A percentile compares a stretch with the other conserved stretches of the same genome.
These are phyloP conservation scores for Sterna hirundo DNA, from an alignment of 2,113 vertebrate genomes.

Conservation along the genomic window DNA sequence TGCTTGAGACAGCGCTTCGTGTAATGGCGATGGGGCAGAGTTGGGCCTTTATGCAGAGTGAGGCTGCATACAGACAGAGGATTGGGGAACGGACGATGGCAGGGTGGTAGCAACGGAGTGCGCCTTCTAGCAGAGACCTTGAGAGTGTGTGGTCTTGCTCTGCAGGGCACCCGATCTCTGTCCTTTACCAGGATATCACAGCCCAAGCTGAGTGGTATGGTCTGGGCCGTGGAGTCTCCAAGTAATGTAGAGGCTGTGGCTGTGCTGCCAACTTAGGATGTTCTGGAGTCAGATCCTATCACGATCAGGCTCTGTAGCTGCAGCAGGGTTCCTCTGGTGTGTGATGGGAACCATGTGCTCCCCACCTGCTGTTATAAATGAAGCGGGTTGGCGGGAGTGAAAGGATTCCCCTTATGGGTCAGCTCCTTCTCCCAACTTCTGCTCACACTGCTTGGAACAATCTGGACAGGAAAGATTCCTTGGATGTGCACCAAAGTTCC, in stretches of 20 bases:
- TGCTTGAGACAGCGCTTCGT: not conserved
- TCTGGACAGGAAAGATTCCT: not conserved
- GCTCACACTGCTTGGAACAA: not conserved
- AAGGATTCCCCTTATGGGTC: not conserved
- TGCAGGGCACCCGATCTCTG: not conserved
- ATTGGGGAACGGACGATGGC: not conserved
- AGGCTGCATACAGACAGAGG: not conserved
- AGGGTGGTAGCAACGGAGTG: not conserved
- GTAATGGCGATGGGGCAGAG: not conserved
- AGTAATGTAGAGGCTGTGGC: not conserved
- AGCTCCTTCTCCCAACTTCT: not conserved
- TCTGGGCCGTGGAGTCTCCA: not conserved
- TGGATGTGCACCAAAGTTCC: not conserved
- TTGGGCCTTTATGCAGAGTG: not conserved
- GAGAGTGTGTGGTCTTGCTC: not conserved
- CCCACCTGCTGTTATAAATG: not conserved
- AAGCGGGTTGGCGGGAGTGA: not conserved
- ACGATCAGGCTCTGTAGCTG: not conserved
- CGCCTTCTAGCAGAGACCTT: not conserved
- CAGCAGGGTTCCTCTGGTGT: not conserved
- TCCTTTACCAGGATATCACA: not conserved
- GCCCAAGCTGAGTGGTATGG: not conserved
- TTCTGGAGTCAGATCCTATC: not conserved
- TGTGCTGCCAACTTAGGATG: not conserved
- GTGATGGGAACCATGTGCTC: not conserved